Evolutionary conservation across 2,113 vertebrate species (phyloP).

Genomic region (Piaya cayana): DNA sequence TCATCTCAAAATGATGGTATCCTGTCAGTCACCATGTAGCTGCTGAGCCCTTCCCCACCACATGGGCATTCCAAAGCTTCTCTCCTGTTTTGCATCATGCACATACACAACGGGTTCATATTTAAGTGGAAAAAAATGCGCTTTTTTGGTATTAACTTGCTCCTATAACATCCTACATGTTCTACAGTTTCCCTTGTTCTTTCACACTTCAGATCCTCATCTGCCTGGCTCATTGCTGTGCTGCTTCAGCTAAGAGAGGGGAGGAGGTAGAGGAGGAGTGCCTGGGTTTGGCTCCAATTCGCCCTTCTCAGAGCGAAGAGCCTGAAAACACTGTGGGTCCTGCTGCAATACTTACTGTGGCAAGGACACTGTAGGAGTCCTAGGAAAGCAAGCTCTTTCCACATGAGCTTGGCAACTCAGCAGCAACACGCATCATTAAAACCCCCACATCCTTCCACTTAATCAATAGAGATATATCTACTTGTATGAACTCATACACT

Average conservation of each 20-base stretch:
- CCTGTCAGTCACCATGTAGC: fast-evolving
- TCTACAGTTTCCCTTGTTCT: background rate
- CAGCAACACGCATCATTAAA: background rate
- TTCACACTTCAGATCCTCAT: background rate
- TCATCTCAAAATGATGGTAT: background rate
- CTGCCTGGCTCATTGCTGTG: background rate
- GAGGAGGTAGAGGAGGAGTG: background rate
- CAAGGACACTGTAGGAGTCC: background rate
- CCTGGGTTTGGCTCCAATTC: background rate
- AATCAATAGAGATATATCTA: background rate
- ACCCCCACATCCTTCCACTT: background rate
- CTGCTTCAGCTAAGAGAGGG: background rate
- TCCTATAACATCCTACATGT: background rate
- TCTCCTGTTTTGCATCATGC: background rate
- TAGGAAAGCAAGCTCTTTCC: background rate
- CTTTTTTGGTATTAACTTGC: background rate
- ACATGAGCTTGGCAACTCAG: background rate
- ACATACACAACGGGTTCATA: background rate
- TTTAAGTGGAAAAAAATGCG: background rate
- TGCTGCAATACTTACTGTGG: background rate
- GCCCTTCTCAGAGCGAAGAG: slow-evolving; percentile 11
- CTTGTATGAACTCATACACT: background rate
- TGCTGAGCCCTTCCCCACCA: background rate
- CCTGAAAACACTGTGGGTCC: background rate
- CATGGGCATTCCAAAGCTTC: background rate